Base-by-base conservation (phyloP, 2,888 invertebrate genomes). In the Mimas tiliae region DNA sequence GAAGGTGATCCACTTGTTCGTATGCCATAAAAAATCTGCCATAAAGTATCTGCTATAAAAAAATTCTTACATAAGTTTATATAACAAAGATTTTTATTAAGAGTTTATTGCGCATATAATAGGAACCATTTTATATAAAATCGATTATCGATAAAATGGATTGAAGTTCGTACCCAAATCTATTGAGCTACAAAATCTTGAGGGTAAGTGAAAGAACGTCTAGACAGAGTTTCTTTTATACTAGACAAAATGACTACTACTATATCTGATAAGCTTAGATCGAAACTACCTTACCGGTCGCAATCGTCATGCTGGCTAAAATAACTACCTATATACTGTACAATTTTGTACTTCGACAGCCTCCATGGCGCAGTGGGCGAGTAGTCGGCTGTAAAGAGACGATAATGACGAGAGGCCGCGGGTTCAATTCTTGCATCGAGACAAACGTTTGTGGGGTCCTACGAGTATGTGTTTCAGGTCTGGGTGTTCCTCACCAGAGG, bases 121-220 rank as follows among this genome's bases (percentile, higher is more conserved):
- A 19, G 58, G 42, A 38, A 19, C 38, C 19, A 58, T 42, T 45
- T 19, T 19, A 42, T 19, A 19, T 6, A 14, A 19, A 58, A 19
- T 58, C 58, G 38, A 58, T 58, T 38, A 38, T 42, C 38, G 19
- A 58, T 58, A 58, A 38, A 55, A 0, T 19, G 12, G 42, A 58
- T 42, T 19, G 11, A 38, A 19, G 19, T 58, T 19, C 19, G 19
- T 19, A 19, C 38, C 58, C 38, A 19, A 58, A 42, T 19, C 11
- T 38, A 52, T 52, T 33, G 52, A 53, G 53, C n/a, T 55, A 34
- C 34, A 33, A 38, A 16, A 34, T 38, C 11, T 8, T 16, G 11
- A 55, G 16, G 38, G 16, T 16, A 16, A 9, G 16, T n/a, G 16
- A n/a, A n/a, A 21, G 9, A 27, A 27, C 27, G 51, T 38, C 38